Percentiles rank a stretch among this genome's conserved stretches.
phyloP scores from a whole-genome alignment of 2,113 vertebrate species.

The Eurystomus gularis region DNA sequence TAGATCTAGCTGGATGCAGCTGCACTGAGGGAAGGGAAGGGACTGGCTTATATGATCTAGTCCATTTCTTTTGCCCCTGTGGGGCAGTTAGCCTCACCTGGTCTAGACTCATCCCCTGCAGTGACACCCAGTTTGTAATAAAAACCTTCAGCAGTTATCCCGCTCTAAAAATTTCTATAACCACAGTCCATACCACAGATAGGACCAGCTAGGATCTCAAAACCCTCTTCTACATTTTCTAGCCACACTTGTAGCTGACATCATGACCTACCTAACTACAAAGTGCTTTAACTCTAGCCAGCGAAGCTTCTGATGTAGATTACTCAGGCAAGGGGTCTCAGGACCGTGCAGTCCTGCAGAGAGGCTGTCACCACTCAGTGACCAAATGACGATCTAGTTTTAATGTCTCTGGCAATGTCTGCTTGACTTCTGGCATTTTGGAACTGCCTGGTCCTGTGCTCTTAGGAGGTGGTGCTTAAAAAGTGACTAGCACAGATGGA shows the following conservation, averaged over 20 bases:
- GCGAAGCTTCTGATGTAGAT: neutral
- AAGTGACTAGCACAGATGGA: too few species aligned
- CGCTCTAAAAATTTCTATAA: neutral
- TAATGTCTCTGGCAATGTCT: neutral
- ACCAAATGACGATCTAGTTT: neutral
- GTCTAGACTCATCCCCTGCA: neutral
- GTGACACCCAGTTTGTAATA: neutral
- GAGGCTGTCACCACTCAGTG: neutral
- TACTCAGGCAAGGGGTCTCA: neutral
- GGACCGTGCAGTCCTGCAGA: neutral
- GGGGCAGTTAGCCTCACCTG: neutral
- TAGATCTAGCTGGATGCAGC: neutral
- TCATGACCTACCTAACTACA: neutral
- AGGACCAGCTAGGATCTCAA: neutral
- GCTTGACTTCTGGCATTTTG: too few species aligned
- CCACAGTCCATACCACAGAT: neutral
- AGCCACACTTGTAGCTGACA: neutral
- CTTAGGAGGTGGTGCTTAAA: too few species aligned
- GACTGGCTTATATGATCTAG: neutral
- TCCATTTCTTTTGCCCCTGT: neutral
- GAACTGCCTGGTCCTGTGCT: too few species aligned
- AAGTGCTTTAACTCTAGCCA: neutral
- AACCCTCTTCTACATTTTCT: neutral
- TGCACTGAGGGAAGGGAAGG: neutral
- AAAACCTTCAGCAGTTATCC: neutral